Base-by-base conservation (phyloP, 1,140 invertebrate species). In the Lordiphosa mommai region DNA sequence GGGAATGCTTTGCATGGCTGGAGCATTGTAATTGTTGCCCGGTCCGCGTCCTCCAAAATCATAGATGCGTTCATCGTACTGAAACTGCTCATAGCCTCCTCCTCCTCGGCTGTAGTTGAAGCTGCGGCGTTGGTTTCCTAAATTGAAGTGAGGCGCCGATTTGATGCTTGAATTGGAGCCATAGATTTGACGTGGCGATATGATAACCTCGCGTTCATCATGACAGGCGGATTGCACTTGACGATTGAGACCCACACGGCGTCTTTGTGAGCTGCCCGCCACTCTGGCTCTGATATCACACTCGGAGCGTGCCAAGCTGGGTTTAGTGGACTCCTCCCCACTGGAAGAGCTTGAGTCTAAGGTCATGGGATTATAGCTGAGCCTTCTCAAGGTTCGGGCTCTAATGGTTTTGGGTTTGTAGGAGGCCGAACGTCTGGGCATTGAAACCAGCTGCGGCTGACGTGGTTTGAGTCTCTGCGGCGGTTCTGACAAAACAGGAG, bases 341-440 rank as follows among this genome's bases (percentile, higher is more conserved):
- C 86, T 87, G 53, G 79, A 87, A 0, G 89, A 89, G 12, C 90
- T 74, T 47, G 90, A 73, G 72, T 90, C 84, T 43, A 88, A 88
- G 68, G 60, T 89, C 88, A 85, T 90, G 9, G 91, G 91, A 86
- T 92, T 92, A 65, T 92, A 92, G 23, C 90, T 91, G 46, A 91
- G 88, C 4, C 91, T 73, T 4, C 91, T 73, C 3, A 91, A 60
- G 13, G 91, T 92, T 10, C 91, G 77, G 17, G 91, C 91, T 14
- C 89, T 79, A 27, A 91, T 89, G 0, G 86, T 88, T 9, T 87
- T 85, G 1, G 88, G 86, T 9, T 89, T 89, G 27, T 89, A 88
- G 7, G 82, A 80, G 3, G 74, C 76, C 1, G 70, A 51, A 8
- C 72, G 71, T n/a, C 84, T 47, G 2, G 68, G 65, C 9, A 74